Percentiles rank a stretch among this genome's conserved stretches.
Evolutionary conservation across 2,797 vertebrate genomes (phyloP).

Genomic region (Acipenser ruthenus): DNA sequence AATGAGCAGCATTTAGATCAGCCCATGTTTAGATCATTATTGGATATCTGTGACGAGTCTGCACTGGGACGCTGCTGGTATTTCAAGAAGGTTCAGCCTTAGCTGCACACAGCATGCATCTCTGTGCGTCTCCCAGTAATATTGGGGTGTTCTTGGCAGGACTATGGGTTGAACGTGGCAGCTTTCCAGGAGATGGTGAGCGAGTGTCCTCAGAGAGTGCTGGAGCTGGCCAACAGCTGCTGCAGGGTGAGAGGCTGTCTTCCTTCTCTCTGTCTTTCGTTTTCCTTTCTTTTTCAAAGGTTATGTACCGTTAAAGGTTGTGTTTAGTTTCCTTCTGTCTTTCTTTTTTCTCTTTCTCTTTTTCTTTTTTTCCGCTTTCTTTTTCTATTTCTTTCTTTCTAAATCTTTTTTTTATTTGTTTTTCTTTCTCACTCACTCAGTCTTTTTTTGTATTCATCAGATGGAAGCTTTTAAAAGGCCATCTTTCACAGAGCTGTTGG

Average conservation of each 20-base stretch:
- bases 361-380: background rate
- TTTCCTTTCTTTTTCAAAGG: background rate
- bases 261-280: no score
- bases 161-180: constrained; percentile 71
- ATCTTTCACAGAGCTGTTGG: constrained; percentile 70
- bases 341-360: background rate
- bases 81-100: no score
- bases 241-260: constrained; percentile 56
- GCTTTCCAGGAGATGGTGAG: constrained; percentile 63
- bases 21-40: no score
- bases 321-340: background rate
- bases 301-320: background rate
- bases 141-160: constrained; percentile 40
- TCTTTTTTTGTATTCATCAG: constrained; percentile 30
- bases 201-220: constrained; percentile 60
- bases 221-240: constrained; percentile 68
- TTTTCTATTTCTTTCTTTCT: no score
- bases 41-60: no score
- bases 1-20: no score
- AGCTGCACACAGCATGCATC: no score
- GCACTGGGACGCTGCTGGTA: no score
- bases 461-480: constrained; percentile 74
- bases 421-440: background rate
- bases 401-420: no score
- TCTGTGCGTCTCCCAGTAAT: background rate